Evolutionary conservation across 1,140 invertebrate genomes (phyloP), one percentile per base, ranked within the genome.

Genomic region (Condylostylus longicornis): DNA sequence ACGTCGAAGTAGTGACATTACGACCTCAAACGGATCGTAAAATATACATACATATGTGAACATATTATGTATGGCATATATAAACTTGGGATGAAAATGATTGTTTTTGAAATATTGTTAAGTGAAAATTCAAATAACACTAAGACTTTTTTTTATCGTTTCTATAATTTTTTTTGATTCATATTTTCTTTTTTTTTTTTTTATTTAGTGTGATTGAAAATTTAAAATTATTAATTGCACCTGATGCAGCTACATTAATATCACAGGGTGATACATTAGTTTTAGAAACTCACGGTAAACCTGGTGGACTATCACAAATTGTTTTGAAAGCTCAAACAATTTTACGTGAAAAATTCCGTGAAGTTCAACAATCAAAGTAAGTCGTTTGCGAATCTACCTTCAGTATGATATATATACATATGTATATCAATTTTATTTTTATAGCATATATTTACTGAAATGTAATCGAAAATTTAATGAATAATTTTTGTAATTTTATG

Each of bases 181-280:
- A n/a, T n/a, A n/a, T n/a, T n/a, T n/a, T n/a, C n/a, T n/a, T n/a
- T n/a, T n/a, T n/a, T n/a, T n/a, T n/a, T n/a, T n/a, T n/a, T n/a
- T n/a, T 74, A 72, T 17, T 31, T 29, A 46, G 42, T 35, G 44
- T 38, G 5, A 51, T 55, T 19, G 58, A 61, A 32, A 53, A 61
- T 35, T 38, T 61, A 2, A 45, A 51, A 14, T 43, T 55, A 13
- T 38, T 52, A 4, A 59, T 84, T 36, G 79, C 82, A 5, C 79
- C 81, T 0, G 81, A 84, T 55, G 80, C 79, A 35, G 80, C 81
- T 9, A 73, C 75, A 29, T 61, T 84, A 13, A 84, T 86, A 30
- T 83, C 79, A 10, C 72, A 73, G 50, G 81, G 82, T 2, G 81
- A 85, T 52, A 75, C 76, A 29, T 60, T 85, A 21, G 76, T 83